Base-by-base conservation (phyloP, 1,140 invertebrate genomes). In the Drosophila kepulauana region DNA sequence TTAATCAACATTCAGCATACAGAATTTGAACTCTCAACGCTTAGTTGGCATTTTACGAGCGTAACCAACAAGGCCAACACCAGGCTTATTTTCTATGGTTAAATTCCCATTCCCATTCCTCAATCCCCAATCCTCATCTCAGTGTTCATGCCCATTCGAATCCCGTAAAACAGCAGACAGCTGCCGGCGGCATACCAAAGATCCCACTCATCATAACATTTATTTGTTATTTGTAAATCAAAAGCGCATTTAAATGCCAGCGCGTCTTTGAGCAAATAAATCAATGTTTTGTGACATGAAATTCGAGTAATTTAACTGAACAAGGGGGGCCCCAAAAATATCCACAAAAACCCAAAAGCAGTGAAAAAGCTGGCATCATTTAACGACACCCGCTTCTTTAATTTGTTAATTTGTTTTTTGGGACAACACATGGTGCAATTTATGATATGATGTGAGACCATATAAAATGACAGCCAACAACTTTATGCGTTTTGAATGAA, bases 201-300 rank as follows among this genome's bases (percentile, higher is more conserved):
- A 87, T 75, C 80, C 84, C 77, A 88, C 80, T 87, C 85, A 87
- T 87, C 84, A 84, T 78, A 88, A 89, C 81, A 84, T 88, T 84
- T 89, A 87, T 89, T 87, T 84, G 84, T 89, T 87, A 87, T 89
- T 89, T 88, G 84, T 84, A 89, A 88, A 89, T 87, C 84, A 85
- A 85, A 87, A 84, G 67, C 71, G 75, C 63, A 76, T 88, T 88
- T 89, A 84, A 88, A 88, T 88, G 85, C 78, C 78, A 79, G 35
- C 56, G 35, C 66, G 59, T 52, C 61, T 59, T 48, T 54, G 56
- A 61, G 68, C 52, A 52, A 85, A 89, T 89, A 89, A 89, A 89
- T 89, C 85, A 89, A 57, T 56, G 68, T 69, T 69, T 75, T 89
- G 85, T 89, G 85, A 89, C 85, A 85, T 57, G 81, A 90, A 79